These are phyloP conservation scores for Tupaia tana DNA, from an alignment of 2,113 vertebrate species.

Conservation along the genomic window DNA sequence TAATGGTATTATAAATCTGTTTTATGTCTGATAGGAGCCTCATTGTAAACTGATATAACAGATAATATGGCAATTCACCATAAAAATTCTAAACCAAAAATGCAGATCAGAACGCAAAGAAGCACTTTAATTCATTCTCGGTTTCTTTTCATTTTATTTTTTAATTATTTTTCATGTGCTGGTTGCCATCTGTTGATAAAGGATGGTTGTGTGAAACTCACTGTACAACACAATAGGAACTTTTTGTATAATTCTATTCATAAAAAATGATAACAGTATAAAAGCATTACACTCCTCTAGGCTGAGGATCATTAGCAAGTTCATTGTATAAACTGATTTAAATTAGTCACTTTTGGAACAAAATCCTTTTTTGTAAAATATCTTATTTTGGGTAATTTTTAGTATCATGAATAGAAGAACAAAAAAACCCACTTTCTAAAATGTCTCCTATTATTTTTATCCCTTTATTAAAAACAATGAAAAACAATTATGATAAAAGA, in stretches of 20 bases:
- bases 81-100: conserved; percentile 92
- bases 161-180: conserved; percentile 91
- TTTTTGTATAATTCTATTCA: conserved; percentile 87
- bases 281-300: conserved; percentile 82
- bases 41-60: conserved; percentile 93
- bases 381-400: conserved; percentile 86
- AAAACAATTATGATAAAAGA: conserved; percentile 88
- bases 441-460: conserved; percentile 84
- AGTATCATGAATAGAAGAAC: conserved; percentile 85
- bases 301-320: conserved; percentile 84
- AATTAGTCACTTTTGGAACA: conserved; percentile 85
- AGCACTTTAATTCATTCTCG: conserved; percentile 91
- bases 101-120: conserved; percentile 90
- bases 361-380: conserved; percentile 79
- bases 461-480: conserved; percentile 88
- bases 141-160: conserved; percentile 92
- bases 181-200: conserved; percentile 92
- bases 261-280: conserved; percentile 81
- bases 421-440: conserved; percentile 83
- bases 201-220: conserved; percentile 87
- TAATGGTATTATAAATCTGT: conserved; percentile 94
- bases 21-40: conserved; percentile 93
- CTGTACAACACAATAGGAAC: conserved; percentile 88
- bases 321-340: conserved; percentile 84
- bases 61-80: conserved; percentile 93